These are phyloP conservation scores for Sinhomidia bicolor DNA, from an alignment of 2,888 invertebrate species.

Conservation along the genomic window DNA sequence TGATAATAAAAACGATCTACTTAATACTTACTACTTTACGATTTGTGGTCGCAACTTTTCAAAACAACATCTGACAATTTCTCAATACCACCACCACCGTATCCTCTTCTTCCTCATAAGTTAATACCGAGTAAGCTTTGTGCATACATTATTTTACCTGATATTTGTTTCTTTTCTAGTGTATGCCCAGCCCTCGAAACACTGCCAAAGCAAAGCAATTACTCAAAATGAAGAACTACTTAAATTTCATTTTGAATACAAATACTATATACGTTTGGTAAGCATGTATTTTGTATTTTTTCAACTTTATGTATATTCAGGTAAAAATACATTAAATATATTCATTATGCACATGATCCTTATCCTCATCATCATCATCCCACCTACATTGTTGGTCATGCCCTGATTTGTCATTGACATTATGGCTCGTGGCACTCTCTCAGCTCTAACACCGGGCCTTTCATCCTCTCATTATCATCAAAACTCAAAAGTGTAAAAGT, in stretches of 20 bases:
- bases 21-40: neutral
- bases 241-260: constrained; percentile 34
- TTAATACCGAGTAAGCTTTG: neutral
- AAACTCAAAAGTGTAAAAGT: neutral
- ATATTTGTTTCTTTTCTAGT: neutral
- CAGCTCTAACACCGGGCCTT: neutral
- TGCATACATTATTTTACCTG: neutral
- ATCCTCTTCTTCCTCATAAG: neutral
- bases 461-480: neutral
- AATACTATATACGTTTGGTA: no score
- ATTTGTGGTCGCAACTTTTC: constrained; percentile 36
- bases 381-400: constrained; percentile 56
- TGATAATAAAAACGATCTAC: no score
- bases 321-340: neutral
- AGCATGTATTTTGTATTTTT: neutral
- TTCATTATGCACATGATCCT: no score
- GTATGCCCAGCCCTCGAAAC: constrained; percentile 4
- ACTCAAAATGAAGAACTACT: constrained; percentile 35
- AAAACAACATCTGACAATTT: constrained; percentile 68
- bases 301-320: neutral
- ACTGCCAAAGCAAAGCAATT: constrained; percentile 36
- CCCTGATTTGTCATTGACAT: constrained; percentile 58
- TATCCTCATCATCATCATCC: constrained; percentile 26
- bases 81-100: constrained; percentile 10
- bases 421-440: constrained; percentile 59